Evolutionary conservation across 2,797 vertebrate genomes (phyloP), one percentile per base, ranked within the genome.

Genomic region (Sebastes cheni): DNA sequence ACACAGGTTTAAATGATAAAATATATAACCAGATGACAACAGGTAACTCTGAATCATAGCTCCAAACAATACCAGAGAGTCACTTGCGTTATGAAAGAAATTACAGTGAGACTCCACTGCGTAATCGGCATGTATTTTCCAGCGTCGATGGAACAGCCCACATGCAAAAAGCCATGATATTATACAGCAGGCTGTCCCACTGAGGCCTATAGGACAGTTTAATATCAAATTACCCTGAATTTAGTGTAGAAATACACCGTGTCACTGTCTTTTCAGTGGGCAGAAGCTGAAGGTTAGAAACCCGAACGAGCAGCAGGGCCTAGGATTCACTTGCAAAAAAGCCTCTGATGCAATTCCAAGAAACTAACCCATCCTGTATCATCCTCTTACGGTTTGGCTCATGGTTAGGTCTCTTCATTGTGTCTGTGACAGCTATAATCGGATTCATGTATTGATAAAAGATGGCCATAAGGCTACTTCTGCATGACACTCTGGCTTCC

Each of bases 321-420:
- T 59, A n/a, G 61, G 77, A 80, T 89, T 91, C 83, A 84, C 82
- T 88, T 90, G 90, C 89, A 90, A 68, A 89, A 46, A 89, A 94
- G 81, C 85, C 85, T 94, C 90, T 95, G 94, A 95, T 93, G 95
- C 93, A 96, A 96, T 91, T 94, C 80, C 81, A 89, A 89, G 91
- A 95, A 95, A 96, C 88, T 65, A 93, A 86, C 84, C 87, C 79
- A 74, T 79, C 80, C 87, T 86, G 80, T 75, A 81, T 89, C 86
- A 90, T 92, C 89, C 88, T 74, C 77, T 91, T 91, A 90, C 69
- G 82, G 79, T 83, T 46, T 75, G 83, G 86, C 85, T 89, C 64
- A 29, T 60, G 81, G 76, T 80, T 62, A 50, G 80, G 72, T 70
- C 85, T 74, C 80, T 77, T 80, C 88, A 90, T 88, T 92, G 84